phyloP scores from a whole-genome alignment of 2,888 invertebrate species.

The Antheraea assamensis region DNA sequence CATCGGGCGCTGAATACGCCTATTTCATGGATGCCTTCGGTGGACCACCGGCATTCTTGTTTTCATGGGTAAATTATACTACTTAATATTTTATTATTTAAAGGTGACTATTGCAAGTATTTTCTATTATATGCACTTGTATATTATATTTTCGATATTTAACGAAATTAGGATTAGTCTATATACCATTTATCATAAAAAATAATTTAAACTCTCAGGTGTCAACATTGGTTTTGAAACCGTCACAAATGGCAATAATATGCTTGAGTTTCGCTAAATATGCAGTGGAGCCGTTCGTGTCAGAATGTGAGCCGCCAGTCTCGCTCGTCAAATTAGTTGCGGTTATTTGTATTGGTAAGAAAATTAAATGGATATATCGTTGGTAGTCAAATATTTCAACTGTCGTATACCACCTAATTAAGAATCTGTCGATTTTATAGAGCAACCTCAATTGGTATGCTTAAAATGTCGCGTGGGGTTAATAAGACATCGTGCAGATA shows the following conservation, averaged over 20 bases:
- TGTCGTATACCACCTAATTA: background rate
- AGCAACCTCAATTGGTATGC: conserved; percentile 6
- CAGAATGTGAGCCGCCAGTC: conserved; percentile 92
- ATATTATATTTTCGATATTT: background rate
- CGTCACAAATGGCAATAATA: conserved; percentile 96
- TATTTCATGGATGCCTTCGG: conserved; percentile 98
- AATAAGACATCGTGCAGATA: conserved; percentile 3
- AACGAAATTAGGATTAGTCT: background rate
- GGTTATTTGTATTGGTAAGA: conserved; percentile 90
- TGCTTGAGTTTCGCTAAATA: conserved; percentile 97
- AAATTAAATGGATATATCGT: conserved; percentile 8
- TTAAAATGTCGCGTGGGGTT: conserved; percentile 10
- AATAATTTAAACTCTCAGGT: conserved; percentile 83
- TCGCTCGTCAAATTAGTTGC: conserved; percentile 94
- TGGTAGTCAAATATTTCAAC: background rate
- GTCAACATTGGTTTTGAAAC: conserved; percentile 95
- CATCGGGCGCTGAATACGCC: conserved; percentile 97
- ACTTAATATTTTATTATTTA: background rate
- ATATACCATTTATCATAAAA: background rate
- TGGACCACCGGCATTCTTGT: conserved; percentile 94
- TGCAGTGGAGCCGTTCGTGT: conserved; percentile 94
- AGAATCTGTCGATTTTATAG: conserved; percentile 30
- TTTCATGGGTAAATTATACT: conserved; percentile 89
- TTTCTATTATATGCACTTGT: too few relatives aligned
- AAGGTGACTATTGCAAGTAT: background rate